These are phyloP conservation scores for Drosophila algonquin DNA, from an alignment of 2,888 invertebrate genomes.

Conservation along the genomic window DNA sequence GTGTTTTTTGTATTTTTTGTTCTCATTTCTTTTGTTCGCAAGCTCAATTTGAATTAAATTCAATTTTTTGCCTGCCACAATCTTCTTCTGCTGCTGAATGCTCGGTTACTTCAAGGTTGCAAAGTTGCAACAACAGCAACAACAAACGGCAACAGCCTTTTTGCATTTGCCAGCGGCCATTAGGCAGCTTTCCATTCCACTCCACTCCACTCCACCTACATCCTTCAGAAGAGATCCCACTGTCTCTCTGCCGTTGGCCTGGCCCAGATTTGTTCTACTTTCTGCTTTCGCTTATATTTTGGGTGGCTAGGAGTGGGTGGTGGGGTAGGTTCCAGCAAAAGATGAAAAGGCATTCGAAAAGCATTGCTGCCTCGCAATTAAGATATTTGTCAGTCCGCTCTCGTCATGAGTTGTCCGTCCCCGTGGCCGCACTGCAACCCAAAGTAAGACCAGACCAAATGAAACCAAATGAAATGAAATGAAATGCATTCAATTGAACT, in stretches of 20 bases:
- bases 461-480: conserved; percentile 55
- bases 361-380: conserved; percentile 60
- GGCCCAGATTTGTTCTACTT: conserved; percentile 53
- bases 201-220: neutral
- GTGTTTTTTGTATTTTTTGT: conserved; percentile 11
- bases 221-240: conserved; percentile 17
- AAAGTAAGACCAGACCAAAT: conserved; percentile 8
- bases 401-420: conserved; percentile 49
- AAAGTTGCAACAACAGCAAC: conserved; percentile 27
- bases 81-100: conserved; percentile 14
- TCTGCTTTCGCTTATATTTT: conserved; percentile 39
- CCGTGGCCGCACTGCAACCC: conserved; percentile 7
- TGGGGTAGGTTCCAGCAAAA: neutral
- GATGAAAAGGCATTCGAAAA: conserved; percentile 56
- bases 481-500: conserved; percentile 76
- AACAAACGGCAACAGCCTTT: conserved; percentile 43
- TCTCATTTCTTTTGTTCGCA: conserved; percentile 48
- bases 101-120: conserved; percentile 64
- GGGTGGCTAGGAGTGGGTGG: neutral
- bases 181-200: conserved; percentile 47
- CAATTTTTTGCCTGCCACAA: conserved; percentile 49
- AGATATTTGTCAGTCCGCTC: conserved; percentile 65
- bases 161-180: conserved; percentile 63
- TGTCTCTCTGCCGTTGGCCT: conserved; percentile 43
- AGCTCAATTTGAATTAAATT: conserved; percentile 75